Evolutionary conservation across 2,797 vertebrate species (phyloP).

Genomic region (Pygocentrus nattereri): DNA sequence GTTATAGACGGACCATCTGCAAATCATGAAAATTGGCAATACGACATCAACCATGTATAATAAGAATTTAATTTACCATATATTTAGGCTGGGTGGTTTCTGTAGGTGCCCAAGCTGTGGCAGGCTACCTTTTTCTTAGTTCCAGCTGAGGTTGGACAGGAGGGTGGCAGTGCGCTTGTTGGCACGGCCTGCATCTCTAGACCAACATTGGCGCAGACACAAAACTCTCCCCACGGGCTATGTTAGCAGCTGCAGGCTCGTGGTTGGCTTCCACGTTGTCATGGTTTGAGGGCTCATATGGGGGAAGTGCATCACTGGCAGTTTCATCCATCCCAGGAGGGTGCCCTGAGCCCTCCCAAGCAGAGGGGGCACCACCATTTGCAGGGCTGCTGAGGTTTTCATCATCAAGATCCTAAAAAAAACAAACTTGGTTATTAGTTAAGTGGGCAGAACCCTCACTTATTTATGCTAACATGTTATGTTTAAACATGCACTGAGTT

Average conservation of each 20-base stretch:
- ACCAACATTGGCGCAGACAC: slow-evolving; percentile 79
- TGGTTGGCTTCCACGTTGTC: slow-evolving; percentile 62
- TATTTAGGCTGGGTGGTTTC: slow-evolving; percentile 29
- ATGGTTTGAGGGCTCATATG: slow-evolving; percentile 49
- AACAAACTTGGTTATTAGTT: neutral
- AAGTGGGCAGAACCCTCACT: neutral
- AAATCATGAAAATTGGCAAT: slow-evolving; percentile 43
- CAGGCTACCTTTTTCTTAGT: slow-evolving; percentile 28
- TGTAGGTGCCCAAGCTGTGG: slow-evolving; percentile 4
- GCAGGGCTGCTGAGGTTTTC: slow-evolving; percentile 59
- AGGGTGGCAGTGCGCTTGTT: slow-evolving; percentile 31
- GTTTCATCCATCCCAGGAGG: slow-evolving; percentile 59
- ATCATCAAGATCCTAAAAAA: slow-evolving; percentile 61
- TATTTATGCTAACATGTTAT: too few species aligned
- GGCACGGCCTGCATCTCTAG: slow-evolving; percentile 58
- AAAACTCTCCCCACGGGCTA: slow-evolving; percentile 77
- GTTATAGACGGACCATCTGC: neutral
- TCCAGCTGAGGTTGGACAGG: slow-evolving; percentile 7
- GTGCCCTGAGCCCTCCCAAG: slow-evolving; percentile 45
- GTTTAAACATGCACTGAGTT: too few species aligned
- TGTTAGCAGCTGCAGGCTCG: slow-evolving; percentile 57
- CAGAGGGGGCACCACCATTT: slow-evolving; percentile 69
- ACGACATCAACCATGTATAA: slow-evolving; percentile 14
- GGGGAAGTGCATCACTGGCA: slow-evolving; percentile 44
- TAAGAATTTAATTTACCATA: neutral